Conservation (phyloP, 2,113 vertebrate species). For the Plecturocebus donacophilus region DNA sequence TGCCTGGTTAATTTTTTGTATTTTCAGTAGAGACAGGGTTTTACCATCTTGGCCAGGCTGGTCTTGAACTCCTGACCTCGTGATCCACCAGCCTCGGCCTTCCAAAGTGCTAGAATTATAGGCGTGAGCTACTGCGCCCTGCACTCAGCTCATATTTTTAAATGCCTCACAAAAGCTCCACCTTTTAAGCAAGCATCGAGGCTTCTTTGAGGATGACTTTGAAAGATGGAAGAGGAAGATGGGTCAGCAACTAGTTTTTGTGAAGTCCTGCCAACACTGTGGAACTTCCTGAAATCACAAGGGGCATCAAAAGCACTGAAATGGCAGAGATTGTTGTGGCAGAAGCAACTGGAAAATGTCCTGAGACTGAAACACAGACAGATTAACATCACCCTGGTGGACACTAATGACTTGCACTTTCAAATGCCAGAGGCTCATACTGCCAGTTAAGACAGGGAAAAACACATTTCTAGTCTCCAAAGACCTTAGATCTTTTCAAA, state of each 20-base stretch:
- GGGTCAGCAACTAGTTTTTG: constrained; percentile 79
- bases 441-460: constrained; percentile 89
- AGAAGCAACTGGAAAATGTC: constrained; percentile 91
- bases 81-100: too few relatives aligned
- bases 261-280: constrained; percentile 80
- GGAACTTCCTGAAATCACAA: constrained; percentile 85
- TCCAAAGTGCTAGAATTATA: too few relatives aligned
- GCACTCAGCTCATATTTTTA: neutral
- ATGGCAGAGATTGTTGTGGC: constrained; percentile 91
- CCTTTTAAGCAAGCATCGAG: neutral
- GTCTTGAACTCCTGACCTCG: too few relatives aligned
- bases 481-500: constrained; percentile 90
- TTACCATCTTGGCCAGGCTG: too few relatives aligned
- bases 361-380: constrained; percentile 90
- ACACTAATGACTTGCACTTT: constrained; percentile 90
- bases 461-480: constrained; percentile 87
- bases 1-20: too few relatives aligned
- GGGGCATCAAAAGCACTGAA: constrained; percentile 86
- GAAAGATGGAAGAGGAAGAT: constrained; percentile 75
- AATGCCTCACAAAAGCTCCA: constrained; percentile 15
- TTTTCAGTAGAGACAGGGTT: too few relatives aligned
- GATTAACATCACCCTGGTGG: constrained; percentile 88
- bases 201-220: constrained; percentile 61
- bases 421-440: constrained; percentile 88
- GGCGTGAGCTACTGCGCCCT: too few relatives aligned